A percentile compares a stretch with the other conserved stretches of the same genome.
Evolutionary conservation across 2,797 vertebrate species (phyloP).

Genomic region (Okamejei kenojei): DNA sequence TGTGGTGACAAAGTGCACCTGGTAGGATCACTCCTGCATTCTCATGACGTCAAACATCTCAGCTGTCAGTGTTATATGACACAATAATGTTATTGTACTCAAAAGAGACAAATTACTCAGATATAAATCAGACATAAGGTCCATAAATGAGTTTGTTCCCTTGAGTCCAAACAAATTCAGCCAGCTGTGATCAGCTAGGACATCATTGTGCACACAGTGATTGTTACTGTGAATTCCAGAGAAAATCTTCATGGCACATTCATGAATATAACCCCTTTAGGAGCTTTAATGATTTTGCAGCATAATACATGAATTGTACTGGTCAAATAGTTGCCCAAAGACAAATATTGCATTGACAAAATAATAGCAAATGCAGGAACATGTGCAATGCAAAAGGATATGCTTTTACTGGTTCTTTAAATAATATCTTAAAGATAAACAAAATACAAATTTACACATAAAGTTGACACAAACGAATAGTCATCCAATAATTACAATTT

Average conservation of each 20-base stretch:
- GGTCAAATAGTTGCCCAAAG: constrained; percentile 48
- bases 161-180: constrained; percentile 15
- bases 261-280: constrained; percentile 42
- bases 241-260: constrained; percentile 47
- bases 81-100: not conserved
- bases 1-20: not conserved
- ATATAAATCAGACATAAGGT: not conserved
- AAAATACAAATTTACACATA: not conserved
- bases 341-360: constrained; percentile 46
- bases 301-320: constrained; percentile 53
- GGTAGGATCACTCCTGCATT: not conserved
- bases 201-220: constrained; percentile 37
- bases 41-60: not conserved
- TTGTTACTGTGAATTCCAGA: constrained; percentile 41
- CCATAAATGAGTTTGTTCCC: not conserved
- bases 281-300: constrained; percentile 50
- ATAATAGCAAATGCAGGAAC: constrained; percentile 20
- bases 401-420: constrained; percentile 39
- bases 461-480: not conserved
- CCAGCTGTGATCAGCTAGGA: constrained; percentile 21
- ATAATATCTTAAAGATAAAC: constrained; percentile 26
- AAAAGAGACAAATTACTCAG: not conserved
- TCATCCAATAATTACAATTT: not conserved
- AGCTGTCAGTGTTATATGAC: not conserved
- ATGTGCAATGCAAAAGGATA: constrained; percentile 35